Base-by-base conservation (phyloP, 2,797 vertebrate species). In the Lophotriccus pileatus region DNA sequence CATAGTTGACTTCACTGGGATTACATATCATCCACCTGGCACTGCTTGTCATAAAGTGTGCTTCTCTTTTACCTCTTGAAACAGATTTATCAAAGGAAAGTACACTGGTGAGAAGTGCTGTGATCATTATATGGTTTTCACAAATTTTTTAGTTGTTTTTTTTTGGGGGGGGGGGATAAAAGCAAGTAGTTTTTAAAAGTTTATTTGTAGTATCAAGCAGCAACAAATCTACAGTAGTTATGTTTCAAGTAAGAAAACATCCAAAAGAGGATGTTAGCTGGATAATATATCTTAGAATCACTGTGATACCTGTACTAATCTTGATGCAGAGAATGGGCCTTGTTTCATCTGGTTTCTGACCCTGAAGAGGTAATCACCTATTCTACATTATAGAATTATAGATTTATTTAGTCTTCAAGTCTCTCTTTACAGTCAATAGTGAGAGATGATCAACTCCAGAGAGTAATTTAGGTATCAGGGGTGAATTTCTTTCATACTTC, bases 121-220 rank as follows among this genome's bases (percentile, higher is more conserved):
- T 60, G 10, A 41, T 27, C 63, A 69, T 46, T 56, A 43, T 16
- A 23, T 62, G 6, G 1, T 22, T 77, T 74, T 83, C 15, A 50
- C 5, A 20, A 9, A 6, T 8, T 28, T 53, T 73, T 62, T 21
- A 49, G 8, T 6, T 2, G 27, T 64, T 14, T 34, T 28, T 56
- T 58, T 27, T 36, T 4, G 7, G 3, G 8, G 1, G 1, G 1
- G 4, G 5, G 6, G 3, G 10, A 25, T 30, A 52, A 64, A 41
- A 52, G 2, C 25, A 74, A 86, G 5, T 5, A 32, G 5, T 2
- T 30, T 73, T 77, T 24, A 25, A 68, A 84, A 84, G 1, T 1
- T 70, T 55, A 4, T 20, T 56, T 80, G 7, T 12, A 39, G 72
- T 21, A 39, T 6, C 23, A 92, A 75, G 7, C 7, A 52, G 7